These are phyloP conservation scores for Hemitrygon akajei DNA, from an alignment of 2,797 vertebrate genomes.

Conservation along the genomic window DNA sequence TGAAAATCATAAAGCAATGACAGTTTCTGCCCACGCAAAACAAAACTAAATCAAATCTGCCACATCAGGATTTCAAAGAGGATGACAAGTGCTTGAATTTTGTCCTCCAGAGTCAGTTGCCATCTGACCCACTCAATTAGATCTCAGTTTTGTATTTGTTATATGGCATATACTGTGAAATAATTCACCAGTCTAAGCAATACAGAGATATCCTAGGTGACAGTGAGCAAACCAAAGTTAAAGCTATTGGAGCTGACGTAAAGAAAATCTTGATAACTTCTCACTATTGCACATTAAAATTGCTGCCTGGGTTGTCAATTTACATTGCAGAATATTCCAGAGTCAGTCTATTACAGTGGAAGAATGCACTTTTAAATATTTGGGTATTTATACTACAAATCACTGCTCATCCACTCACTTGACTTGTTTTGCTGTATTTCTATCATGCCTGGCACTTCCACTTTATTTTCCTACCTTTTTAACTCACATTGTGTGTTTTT, in stretches of 20 bases:
- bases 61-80: neutral
- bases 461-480: neutral
- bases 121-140: neutral
- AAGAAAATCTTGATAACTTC: neutral
- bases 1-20: slow-evolving; percentile 3
- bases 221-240: neutral
- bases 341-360: neutral
- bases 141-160: neutral
- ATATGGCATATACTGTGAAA: neutral
- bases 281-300: neutral
- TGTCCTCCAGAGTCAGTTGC: neutral
- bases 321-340: neutral
- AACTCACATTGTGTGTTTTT: neutral
- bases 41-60: neutral
- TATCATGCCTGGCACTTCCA: neutral
- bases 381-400: neutral
- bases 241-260: neutral
- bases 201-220: neutral
- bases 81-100: neutral
- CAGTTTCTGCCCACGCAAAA: neutral
- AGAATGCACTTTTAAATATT: neutral
- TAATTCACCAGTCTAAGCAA: neutral
- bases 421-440: neutral
- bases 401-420: too few species aligned
- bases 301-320: neutral